These are phyloP conservation scores for Pseudococcus jackbeardsleyi DNA, from an alignment of 2,888 invertebrate species.

Conservation along the genomic window DNA sequence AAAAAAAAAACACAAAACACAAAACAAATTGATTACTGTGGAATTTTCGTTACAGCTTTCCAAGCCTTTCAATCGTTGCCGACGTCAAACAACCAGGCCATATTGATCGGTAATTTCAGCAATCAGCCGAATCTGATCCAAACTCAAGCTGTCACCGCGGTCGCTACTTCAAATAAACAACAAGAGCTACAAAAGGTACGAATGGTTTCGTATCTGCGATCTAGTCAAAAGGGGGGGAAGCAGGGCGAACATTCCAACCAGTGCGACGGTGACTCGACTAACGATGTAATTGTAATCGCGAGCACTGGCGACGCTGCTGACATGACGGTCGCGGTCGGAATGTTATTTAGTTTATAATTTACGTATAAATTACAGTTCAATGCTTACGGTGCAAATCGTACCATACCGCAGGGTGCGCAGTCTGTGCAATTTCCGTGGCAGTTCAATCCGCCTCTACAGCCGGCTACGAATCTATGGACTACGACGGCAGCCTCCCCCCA, in stretches of 20 bases:
- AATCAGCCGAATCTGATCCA: conserved; percentile 79
- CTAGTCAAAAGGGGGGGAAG: too few relatives aligned
- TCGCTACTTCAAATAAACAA: conserved; percentile 73
- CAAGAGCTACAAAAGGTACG: conserved; percentile 78
- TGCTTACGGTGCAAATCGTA: conserved; percentile 65
- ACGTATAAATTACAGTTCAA: conserved; percentile 64
- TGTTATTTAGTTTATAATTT: conserved; percentile 60
- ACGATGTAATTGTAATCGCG: conserved; percentile 59
- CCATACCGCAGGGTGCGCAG: conserved; percentile 69
- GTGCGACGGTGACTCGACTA: too few relatives aligned
- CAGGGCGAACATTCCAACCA: neutral
- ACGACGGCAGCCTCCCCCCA: conserved; percentile 78
- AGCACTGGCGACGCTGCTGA: conserved; percentile 63
- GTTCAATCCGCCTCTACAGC: conserved; percentile 79
- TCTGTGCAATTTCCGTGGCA: conserved; percentile 86
- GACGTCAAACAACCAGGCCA: conserved; percentile 80
- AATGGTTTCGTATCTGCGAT: neutral
- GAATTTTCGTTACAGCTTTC: conserved; percentile 72
- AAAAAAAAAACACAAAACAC: too few relatives aligned
- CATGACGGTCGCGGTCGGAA: conserved; percentile 49
- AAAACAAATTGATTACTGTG: too few relatives aligned
- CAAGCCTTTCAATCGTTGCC: conserved; percentile 77
- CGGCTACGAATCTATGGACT: conserved; percentile 79
- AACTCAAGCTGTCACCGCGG: conserved; percentile 72
- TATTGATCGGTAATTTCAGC: conserved; percentile 77